Percentiles rank a stretch among this genome's conserved stretches.
Conservation (phyloP, 2,797 vertebrate genomes). For the Petrocephalus schoutedeni region DNA sequence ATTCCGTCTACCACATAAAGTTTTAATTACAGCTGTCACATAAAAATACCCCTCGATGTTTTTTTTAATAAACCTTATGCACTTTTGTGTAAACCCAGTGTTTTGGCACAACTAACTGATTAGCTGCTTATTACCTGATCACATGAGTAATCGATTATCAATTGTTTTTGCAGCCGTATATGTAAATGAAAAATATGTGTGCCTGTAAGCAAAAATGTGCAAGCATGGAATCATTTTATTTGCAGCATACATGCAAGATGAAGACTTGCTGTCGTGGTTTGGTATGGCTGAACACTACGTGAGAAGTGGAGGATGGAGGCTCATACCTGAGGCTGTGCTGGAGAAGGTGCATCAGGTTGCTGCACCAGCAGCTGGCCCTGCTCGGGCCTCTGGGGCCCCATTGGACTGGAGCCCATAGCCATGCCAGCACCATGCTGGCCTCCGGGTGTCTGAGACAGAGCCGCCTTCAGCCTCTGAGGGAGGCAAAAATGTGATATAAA, state of each 20-base stretch:
- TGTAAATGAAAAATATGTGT: neutral
- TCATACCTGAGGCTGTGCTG: conserved; percentile 86
- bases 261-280: neutral
- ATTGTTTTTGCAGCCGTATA: no score
- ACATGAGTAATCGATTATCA: no score
- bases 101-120: no score
- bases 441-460: conserved; percentile 70
- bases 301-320: neutral
- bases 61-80: no score
- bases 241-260: neutral
- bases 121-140: no score
- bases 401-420: conserved; percentile 70
- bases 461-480: conserved; percentile 85
- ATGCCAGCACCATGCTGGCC: conserved; percentile 70
- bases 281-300: neutral
- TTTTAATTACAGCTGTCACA: no score
- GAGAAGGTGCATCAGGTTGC: conserved; percentile 85
- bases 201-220: neutral
- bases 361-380: conserved; percentile 78
- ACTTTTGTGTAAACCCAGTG: no score
- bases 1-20: no score
- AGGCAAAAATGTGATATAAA: neutral
- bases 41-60: no score
- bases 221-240: neutral
- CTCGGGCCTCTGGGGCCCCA: conserved; percentile 78